Evolutionary conservation across 2,113 vertebrate species (phyloP), one percentile per base, ranked within the genome.

Genomic region (Cololabis saira): DNA sequence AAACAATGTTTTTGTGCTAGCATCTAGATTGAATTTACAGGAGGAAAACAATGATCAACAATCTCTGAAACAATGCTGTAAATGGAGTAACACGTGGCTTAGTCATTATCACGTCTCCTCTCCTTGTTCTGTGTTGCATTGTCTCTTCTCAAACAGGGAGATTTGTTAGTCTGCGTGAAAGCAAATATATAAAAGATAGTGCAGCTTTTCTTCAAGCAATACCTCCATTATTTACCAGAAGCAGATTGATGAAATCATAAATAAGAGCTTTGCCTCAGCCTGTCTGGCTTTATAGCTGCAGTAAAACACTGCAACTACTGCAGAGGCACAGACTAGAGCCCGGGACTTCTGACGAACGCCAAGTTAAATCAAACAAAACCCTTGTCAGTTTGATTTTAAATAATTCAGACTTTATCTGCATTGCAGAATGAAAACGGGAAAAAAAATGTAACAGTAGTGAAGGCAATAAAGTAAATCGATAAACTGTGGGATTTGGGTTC

Each of bases 191-290:
- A 4, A 1, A 24, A 41, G 67, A 70, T 54, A 69, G 63, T 7
- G 64, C 61, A 5, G 57, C 76, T 45, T 47, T 24, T 58, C 76
- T 48, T 48, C 53, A 3, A 40, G 65, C 52, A 3, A 24, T 2
- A 41, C 71, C 67, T 74, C 42, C 2, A 19, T 61, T 74, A 77
- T 61, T 65, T 19, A 51, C 64, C 49, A 3, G 27, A 2, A 51
- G 61, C 62, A 74, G 60, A 80, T 81, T 78, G 71, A 88, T 86
- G 76, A 76, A 62, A 60, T 74, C 76, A 71, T 89, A 81, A 87
- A 86, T 80, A 52, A 52, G 61, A 64, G 65, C 52, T 16, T 2
- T 16, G 75, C 78, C 79, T 70, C 54, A 7, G 50, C 83, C 78
- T 27, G 66, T 58, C 78, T 65, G 67, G 17, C 58, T 82, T 81